phyloP scores from a whole-genome alignment of 2,888 invertebrate genomes.

The Emmelina monodactyla region DNA sequence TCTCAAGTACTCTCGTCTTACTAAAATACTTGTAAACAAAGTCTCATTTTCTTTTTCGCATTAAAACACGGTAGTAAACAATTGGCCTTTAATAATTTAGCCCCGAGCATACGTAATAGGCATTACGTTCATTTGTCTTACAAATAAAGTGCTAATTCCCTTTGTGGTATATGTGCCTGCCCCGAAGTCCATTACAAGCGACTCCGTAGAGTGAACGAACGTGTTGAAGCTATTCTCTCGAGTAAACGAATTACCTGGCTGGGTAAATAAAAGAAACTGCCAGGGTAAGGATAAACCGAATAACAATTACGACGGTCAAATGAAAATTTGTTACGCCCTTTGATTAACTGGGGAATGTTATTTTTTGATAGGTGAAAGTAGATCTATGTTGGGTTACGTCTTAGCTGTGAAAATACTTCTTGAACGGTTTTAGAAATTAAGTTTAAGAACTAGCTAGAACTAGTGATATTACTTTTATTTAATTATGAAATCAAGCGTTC shows the following conservation, averaged over 20 bases:
- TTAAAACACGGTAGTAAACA: not conserved
- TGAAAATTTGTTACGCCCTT: conserved; percentile 2
- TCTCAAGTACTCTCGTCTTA: too few relatives aligned
- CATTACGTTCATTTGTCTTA: conserved; percentile 2
- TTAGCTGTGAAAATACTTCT: too few relatives aligned
- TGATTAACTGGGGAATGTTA: not conserved
- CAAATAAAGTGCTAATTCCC: conserved; percentile 1
- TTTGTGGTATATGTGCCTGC: conserved; percentile 2
- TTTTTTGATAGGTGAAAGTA: too few relatives aligned
- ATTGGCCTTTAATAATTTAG: not conserved
- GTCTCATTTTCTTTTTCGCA: too few relatives aligned
- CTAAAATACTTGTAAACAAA: too few relatives aligned
- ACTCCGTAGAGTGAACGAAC: conserved; percentile 52
- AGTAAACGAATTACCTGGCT: conserved; percentile 56
- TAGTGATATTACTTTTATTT: too few relatives aligned
- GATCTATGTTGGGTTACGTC: too few relatives aligned
- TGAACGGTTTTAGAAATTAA: too few relatives aligned
- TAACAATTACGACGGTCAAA: conserved; percentile 31
- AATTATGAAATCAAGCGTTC: too few relatives aligned
- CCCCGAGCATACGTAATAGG: not conserved
- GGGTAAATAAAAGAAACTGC: conserved; percentile 47
- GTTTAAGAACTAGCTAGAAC: too few relatives aligned
- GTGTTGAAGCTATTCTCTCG: conserved; percentile 58
- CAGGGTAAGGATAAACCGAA: conserved; percentile 34
- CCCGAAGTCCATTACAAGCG: conserved; percentile 53